Evolutionary conservation across 2,797 vertebrate genomes (phyloP).

Genomic region (Molossus alvarezi): DNA sequence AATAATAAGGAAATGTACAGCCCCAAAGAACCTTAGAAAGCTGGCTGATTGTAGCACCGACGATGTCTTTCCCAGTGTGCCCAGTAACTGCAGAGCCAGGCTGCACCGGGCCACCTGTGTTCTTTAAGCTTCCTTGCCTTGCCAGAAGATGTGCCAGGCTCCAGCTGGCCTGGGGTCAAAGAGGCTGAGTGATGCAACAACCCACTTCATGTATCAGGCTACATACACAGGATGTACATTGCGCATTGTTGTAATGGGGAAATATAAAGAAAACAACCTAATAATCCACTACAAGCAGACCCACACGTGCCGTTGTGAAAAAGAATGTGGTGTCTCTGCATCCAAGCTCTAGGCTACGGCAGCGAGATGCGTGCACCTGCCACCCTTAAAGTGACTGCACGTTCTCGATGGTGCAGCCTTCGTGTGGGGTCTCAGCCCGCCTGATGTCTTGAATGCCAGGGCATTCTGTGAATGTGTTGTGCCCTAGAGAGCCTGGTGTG

Average conservation of each 20-base stretch:
- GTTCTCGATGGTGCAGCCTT: not conserved
- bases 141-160: not conserved
- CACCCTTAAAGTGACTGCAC: not conserved
- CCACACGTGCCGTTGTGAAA: fast-evolving
- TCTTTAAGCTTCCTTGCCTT: not conserved
- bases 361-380: too few relatives aligned
- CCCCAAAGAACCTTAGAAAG: not conserved
- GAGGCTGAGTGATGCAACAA: not conserved
- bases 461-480: not conserved
- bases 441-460: not conserved
- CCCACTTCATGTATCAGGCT: not conserved
- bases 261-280: not conserved
- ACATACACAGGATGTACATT: fast-evolving
- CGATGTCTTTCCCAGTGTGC: not conserved
- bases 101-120: not conserved
- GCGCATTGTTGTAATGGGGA: not conserved
- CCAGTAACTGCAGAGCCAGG: not conserved
- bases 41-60: fast-evolving
- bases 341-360: fast-evolving
- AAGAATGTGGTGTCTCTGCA: not conserved
- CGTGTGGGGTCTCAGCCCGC: not conserved
- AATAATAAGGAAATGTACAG: not conserved
- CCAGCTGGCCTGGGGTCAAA: not conserved
- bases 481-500: not conserved
- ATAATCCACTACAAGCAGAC: not conserved